Conservation (phyloP, 2,888 invertebrate species). For the Orthosia incerta region DNA sequence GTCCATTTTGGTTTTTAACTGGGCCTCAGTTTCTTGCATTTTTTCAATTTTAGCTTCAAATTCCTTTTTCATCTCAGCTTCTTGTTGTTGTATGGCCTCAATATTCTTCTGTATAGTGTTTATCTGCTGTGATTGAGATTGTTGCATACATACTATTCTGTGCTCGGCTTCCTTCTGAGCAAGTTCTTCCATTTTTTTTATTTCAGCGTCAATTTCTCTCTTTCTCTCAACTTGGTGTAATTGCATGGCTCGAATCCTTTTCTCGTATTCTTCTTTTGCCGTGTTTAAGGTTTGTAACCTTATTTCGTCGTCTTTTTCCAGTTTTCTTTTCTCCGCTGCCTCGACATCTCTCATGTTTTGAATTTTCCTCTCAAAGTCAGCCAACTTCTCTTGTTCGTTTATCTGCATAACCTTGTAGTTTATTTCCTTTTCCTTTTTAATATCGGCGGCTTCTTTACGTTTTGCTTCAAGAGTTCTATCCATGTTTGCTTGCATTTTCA, state of each 20-base stretch:
- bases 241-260: conserved; percentile 18
- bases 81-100: conserved; percentile 17
- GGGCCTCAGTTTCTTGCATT: conserved; percentile 6
- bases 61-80: conserved; percentile 16
- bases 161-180: conserved; percentile 26
- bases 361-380: conserved; percentile 15
- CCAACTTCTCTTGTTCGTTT: neutral
- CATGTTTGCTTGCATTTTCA: conserved; percentile 1
- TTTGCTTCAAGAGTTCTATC: conserved; percentile 14
- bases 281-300: conserved; percentile 12
- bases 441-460: neutral
- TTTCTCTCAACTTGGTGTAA: conserved; percentile 8
- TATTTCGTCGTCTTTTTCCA: conserved; percentile 23
- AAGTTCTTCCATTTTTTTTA: conserved; percentile 2
- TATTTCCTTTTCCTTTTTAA: conserved; percentile 1
- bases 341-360: conserved; percentile 22
- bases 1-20: neutral
- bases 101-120: neutral
- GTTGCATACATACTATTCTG: conserved; percentile 35
- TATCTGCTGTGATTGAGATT: conserved; percentile 20
- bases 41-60: conserved; percentile 11
- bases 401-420: neutral
- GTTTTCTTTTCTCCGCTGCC: neutral
- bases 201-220: conserved; percentile 24
- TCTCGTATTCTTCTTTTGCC: neutral